Evolutionary conservation across 1,140 invertebrate species (phyloP), one percentile per base, ranked within the genome.

Genomic region (Drosophila seguyi): DNA sequence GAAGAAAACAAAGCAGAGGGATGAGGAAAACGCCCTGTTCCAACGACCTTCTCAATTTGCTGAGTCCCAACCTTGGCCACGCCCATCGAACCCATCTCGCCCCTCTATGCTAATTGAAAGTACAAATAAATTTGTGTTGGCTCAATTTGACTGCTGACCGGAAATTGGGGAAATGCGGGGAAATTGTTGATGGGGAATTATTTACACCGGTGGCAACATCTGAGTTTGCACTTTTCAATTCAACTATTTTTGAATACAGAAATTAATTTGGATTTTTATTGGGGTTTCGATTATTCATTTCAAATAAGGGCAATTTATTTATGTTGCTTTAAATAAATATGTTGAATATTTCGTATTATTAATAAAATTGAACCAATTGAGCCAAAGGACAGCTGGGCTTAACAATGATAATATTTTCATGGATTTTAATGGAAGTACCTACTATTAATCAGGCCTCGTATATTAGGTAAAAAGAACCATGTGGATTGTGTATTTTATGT

Each of bases 71-170:
- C 31, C 11, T 53, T 16, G 31, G 36, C 39, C 36, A 67, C 65
- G n/a, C 48, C 41, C 44, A 47, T 45, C 44, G 13, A 25, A 20
- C 31, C 10, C 11, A 4, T 13, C 31, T 13, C 31, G 11, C 20
- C 20, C 14, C 34, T 25, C 47, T 44, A 67, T 69, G 66, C 61
- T 69, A 69, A 69, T 69, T 69, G 66, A 69, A 67, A 53, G 47
- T 61, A 67, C 67, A 69, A 72, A 57, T 55, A 69, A 55, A 65
- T 71, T 65, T 68, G 60, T 47, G 31, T 53, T 34, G 53, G 22
- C 56, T 52, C 36, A 34, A 48, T 41, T 18, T 50, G 47, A 27
- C 14, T 36, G 36, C 5, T 31, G 58, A 8, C 29, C 1, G 6
- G 6, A 29, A 29, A 29, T 1, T 29, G 6, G 6, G 6, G 29